These are phyloP conservation scores for Microcebus griseorufus DNA, from an alignment of 2,113 vertebrate genomes.

Conservation along the genomic window DNA sequence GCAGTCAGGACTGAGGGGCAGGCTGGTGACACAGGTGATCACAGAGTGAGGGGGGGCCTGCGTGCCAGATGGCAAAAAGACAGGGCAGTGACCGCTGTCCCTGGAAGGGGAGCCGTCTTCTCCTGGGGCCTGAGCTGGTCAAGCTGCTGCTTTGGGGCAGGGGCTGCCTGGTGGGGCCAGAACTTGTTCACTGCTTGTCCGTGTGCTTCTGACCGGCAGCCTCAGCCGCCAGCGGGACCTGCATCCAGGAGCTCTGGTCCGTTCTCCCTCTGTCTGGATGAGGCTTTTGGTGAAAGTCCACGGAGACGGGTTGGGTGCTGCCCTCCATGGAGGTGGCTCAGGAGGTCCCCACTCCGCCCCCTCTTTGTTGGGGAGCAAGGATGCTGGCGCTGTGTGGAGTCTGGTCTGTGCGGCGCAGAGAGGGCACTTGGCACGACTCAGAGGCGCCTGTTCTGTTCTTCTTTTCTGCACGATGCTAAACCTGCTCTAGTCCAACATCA, in stretches of 20 bases:
- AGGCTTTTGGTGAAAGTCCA: neutral
- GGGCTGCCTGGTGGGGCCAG: neutral
- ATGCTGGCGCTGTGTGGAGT: too few relatives aligned
- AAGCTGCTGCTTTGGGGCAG: neutral
- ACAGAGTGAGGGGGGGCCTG: too few relatives aligned
- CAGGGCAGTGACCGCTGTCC: rapidly evolving
- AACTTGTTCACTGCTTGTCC: rapidly evolving
- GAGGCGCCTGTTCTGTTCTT: neutral
- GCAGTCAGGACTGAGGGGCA: too few relatives aligned
- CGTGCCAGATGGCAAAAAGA: too few relatives aligned
- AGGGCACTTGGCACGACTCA: neutral
- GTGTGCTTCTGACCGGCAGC: too few relatives aligned
- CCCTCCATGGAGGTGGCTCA: rapidly evolving
- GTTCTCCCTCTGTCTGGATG: too few relatives aligned
- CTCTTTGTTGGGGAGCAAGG: neutral
- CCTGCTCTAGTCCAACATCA: conserved; percentile 94
- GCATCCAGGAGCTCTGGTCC: neutral
- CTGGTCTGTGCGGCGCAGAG: neutral
- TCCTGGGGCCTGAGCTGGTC: too few relatives aligned
- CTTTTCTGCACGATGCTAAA: neutral
- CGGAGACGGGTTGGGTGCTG: neutral
- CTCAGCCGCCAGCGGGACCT: rapidly evolving
- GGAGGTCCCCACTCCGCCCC: neutral
- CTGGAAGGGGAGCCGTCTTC: too few relatives aligned
- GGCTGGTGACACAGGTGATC: neutral